phyloP scores from a whole-genome alignment of 2,888 invertebrate species.

The Ornithoptera alexandrae region DNA sequence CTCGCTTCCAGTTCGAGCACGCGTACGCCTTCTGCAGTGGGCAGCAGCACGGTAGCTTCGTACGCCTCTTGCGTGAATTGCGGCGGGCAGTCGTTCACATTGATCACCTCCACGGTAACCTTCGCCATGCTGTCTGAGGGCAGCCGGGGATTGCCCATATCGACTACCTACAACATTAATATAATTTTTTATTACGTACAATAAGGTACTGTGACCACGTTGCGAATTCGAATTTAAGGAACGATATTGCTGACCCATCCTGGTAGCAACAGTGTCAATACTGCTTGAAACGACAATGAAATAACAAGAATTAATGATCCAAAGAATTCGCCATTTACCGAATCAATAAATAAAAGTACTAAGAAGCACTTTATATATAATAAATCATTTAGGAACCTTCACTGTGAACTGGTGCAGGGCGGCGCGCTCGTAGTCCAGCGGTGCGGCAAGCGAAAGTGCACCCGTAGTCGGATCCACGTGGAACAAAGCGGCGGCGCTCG shows the following conservation, averaged over 20 bases:
- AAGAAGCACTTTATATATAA: too few relatives aligned
- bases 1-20: conserved; percentile 84
- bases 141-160: conserved; percentile 90
- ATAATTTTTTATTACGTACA: too few relatives aligned
- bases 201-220: too few relatives aligned
- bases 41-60: conserved; percentile 88
- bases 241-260: too few relatives aligned
- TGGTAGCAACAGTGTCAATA: too few relatives aligned
- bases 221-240: too few relatives aligned
- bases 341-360: too few relatives aligned
- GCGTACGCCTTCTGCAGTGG: conserved; percentile 89
- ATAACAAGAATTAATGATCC: too few relatives aligned
- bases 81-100: conserved; percentile 96
- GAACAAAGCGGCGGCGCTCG: conserved; percentile 88
- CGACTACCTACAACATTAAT: conserved; percentile 79
- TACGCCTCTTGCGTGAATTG: conserved; percentile 85
- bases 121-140: conserved; percentile 88
- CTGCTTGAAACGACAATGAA: too few relatives aligned
- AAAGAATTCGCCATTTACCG: too few relatives aligned
- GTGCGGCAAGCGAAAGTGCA: conserved; percentile 87
- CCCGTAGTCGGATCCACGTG: conserved; percentile 93
- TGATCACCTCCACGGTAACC: conserved; percentile 87
- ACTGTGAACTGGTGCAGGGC: conserved; percentile 88
- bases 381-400: conserved; percentile 70
- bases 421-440: conserved; percentile 89